These are phyloP conservation scores for Calameuta filiformis DNA, from an alignment of 2,888 invertebrate genomes.

Conservation along the genomic window DNA sequence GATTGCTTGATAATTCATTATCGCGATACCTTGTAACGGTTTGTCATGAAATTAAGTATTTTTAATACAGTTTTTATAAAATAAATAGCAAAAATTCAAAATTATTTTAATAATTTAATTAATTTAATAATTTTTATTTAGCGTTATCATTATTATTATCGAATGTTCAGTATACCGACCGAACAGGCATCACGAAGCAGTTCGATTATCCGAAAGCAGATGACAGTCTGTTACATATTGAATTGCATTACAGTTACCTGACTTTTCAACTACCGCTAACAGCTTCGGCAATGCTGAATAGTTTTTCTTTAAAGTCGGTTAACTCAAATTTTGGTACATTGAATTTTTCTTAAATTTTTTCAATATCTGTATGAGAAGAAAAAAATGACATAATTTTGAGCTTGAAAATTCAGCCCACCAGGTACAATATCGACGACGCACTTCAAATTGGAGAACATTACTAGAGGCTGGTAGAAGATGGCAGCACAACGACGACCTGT, in stretches of 20 bases:
- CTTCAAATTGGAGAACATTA: not conserved
- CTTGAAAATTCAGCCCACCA: not conserved
- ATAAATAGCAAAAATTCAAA: too few relatives aligned
- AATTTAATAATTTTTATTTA: too few relatives aligned
- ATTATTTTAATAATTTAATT: too few relatives aligned
- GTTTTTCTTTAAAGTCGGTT: not conserved
- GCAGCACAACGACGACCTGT: slow-evolving; percentile 43
- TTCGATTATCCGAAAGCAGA: not conserved
- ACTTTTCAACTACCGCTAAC: not conserved
- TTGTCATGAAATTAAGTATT: not conserved
- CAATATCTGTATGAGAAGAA: not conserved
- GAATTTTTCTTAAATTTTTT: not conserved
- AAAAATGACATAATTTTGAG: not conserved
- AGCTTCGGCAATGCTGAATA: not conserved
- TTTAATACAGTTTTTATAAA: not conserved
- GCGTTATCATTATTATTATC: too few relatives aligned
- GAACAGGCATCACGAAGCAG: not conserved
- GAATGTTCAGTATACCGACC: not conserved
- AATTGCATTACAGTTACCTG: not conserved
- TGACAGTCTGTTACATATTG: not conserved
- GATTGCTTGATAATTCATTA: not conserved
- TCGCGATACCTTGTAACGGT: not conserved
- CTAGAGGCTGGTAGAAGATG: slow-evolving; percentile 29
- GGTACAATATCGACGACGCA: not conserved
- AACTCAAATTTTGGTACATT: not conserved